Conservation (phyloP, 2,113 vertebrate genomes). For the Erythrolamprus reginae region DNA sequence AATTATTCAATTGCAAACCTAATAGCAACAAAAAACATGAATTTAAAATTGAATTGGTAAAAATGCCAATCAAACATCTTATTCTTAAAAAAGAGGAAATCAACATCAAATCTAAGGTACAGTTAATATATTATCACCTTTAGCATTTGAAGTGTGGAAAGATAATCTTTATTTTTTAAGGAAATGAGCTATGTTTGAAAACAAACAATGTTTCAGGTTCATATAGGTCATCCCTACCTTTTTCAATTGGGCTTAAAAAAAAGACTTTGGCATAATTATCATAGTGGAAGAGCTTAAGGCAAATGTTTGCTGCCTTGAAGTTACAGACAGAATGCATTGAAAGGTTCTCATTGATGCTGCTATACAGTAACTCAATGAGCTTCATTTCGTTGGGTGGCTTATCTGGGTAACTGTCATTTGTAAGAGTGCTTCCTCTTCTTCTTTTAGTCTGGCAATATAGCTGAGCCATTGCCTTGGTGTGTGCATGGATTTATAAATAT, state of each 20-base stretch:
- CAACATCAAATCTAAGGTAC: neutral
- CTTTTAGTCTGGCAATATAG: neutral
- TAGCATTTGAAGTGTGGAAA: neutral
- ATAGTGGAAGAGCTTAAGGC: neutral
- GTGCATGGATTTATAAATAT: neutral
- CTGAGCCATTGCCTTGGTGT: accelerated
- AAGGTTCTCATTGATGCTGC: neutral
- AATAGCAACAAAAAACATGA: neutral
- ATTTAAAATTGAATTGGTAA: neutral
- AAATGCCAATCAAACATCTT: neutral
- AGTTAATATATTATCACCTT: neutral
- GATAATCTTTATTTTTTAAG: neutral
- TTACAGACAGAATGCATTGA: accelerated
- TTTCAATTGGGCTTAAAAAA: neutral
- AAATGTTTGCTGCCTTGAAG: neutral
- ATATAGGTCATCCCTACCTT: neutral
- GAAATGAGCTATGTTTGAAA: neutral
- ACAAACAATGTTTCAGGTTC: neutral
- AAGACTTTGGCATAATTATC: neutral
- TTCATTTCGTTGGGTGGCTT: neutral
- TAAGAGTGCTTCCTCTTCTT: accelerated
- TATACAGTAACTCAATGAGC: neutral
- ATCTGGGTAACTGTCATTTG: neutral
- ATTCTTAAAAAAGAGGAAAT: neutral
- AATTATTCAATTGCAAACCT: neutral